These are phyloP conservation scores for Cryptocheilus praepositus DNA, from an alignment of 2,888 invertebrate genomes.

Conservation along the genomic window DNA sequence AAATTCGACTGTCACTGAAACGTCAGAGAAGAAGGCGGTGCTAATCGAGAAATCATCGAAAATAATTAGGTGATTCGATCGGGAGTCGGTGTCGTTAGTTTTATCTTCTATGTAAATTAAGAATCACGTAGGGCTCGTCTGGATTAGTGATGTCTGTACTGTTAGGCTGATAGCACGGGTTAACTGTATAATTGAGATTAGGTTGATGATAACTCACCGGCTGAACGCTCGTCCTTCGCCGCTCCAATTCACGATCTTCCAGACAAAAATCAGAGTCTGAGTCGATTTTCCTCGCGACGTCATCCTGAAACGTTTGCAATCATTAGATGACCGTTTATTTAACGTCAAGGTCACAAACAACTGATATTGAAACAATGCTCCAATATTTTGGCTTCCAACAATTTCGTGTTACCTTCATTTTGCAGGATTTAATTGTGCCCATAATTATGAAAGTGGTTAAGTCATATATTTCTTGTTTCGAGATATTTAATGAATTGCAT, in stretches of 20 bases:
- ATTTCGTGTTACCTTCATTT: no score
- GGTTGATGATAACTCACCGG: constrained; percentile 75
- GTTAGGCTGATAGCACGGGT: constrained; percentile 74
- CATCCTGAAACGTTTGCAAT: constrained; percentile 77
- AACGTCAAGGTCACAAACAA: no score
- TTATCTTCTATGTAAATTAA: constrained; percentile 72
- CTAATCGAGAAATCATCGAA: constrained; percentile 28
- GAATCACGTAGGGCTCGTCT: constrained; percentile 73
- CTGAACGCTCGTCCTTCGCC: constrained; percentile 68
- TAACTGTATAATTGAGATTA: constrained; percentile 73
- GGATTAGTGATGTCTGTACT: constrained; percentile 66
- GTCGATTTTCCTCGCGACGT: constrained; percentile 82
- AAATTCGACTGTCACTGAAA: constrained; percentile 11
- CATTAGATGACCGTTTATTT: constrained; percentile 39
- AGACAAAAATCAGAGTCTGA: constrained; percentile 95
- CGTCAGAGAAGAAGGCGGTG: constrained; percentile 1
- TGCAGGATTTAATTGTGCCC: no score
- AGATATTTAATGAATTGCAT: no score
- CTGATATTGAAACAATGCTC: no score
- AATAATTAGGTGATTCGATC: constrained; percentile 31
- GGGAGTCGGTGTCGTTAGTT: constrained; percentile 36
- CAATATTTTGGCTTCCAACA: no score
- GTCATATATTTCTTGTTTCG: no score
- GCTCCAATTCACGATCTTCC: constrained; percentile 79
- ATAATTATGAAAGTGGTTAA: no score